Evolutionary conservation across 2,888 invertebrate genomes (phyloP), one percentile per base, ranked within the genome.

Genomic region (Morpho helenor): DNA sequence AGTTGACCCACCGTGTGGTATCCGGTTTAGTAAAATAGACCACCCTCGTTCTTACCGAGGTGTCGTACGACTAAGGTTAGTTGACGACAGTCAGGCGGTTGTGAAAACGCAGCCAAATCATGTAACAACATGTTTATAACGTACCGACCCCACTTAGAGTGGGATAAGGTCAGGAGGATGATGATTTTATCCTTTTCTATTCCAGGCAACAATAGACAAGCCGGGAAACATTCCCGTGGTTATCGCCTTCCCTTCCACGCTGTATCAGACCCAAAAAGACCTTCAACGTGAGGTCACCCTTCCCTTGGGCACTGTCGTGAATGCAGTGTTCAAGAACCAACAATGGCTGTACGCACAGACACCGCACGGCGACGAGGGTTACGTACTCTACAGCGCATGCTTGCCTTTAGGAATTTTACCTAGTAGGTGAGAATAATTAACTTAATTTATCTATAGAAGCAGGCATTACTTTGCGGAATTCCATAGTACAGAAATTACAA

Each of bases 221-320:
- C 96, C 96, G 0, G 96, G 96, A 49, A 96, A 96, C 80, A 96
- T 96, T 64, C 96, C 96, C 2, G 96, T 96, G 41, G 96, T 96
- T 5, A 85, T 96, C 60, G 94, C 96, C 41, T 94, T 94, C 68
- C 94, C 95, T 1, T 94, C 94, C 67, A 93, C 93, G 0, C 83
- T 95, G 9, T 95, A 95, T 79, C 95, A 95, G 79, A 96, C 95
- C 1, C 92, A 94, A 60, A 90, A 92, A 50, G 94, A 94, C n/a
- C 92, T 92, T 44, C 94, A 93, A 69, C 91, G 92, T 8, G 95
- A 95, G 79, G 87, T 95, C 52, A 91, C 93, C 0, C 80, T 96
- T 52, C 95, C 96, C 0, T 83, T 96, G 61, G 96, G 96, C 5
- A 96, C 96, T 80, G 96, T 96, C 4, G 96, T 96, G 8, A 96